A percentile compares a stretch with the other conserved stretches of the same genome.
Conservation (phyloP, 1,140 invertebrate genomes). For the Orchesella cincta region DNA sequence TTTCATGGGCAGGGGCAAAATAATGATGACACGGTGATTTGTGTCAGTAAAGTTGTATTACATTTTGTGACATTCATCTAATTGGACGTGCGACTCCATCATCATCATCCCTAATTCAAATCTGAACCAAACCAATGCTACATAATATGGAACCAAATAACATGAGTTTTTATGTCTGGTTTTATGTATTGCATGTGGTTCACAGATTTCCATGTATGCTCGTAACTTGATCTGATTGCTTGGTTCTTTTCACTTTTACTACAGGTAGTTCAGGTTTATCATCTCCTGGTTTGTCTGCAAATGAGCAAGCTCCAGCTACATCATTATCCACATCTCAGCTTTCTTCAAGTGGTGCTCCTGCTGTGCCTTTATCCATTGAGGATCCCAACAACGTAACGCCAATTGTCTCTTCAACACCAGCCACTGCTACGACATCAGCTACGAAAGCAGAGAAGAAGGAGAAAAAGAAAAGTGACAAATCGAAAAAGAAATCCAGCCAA, state of each 20-base stretch:
- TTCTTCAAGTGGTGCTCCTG: slow-evolving; percentile 13
- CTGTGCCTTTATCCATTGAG: neutral
- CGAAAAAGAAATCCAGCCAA: slow-evolving; percentile 13
- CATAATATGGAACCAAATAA: neutral
- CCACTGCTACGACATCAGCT: neutral
- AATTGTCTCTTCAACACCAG: neutral
- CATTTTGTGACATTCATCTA: slow-evolving; percentile 23
- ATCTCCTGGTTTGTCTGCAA: neutral
- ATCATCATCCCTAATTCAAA: neutral
- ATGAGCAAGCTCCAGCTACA: neutral
- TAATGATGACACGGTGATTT: slow-evolving; percentile 30
- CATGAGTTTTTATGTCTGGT: neutral
- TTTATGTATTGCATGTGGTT: neutral
- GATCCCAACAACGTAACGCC: neutral
- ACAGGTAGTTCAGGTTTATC: slow-evolving; percentile 23
- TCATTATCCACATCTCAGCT: slow-evolving; percentile 15
- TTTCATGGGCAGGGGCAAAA: neutral
- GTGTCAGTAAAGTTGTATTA: neutral
- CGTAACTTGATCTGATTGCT: neutral
- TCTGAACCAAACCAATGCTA: neutral
- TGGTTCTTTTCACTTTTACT: neutral
- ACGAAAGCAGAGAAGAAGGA: slow-evolving; percentile 31
- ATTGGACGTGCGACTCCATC: slow-evolving; percentile 1
- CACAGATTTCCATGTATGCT: neutral
- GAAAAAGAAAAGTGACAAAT: slow-evolving; percentile 36